phyloP scores from a whole-genome alignment of 1,140 invertebrate species.

The Hestina assimilis region DNA sequence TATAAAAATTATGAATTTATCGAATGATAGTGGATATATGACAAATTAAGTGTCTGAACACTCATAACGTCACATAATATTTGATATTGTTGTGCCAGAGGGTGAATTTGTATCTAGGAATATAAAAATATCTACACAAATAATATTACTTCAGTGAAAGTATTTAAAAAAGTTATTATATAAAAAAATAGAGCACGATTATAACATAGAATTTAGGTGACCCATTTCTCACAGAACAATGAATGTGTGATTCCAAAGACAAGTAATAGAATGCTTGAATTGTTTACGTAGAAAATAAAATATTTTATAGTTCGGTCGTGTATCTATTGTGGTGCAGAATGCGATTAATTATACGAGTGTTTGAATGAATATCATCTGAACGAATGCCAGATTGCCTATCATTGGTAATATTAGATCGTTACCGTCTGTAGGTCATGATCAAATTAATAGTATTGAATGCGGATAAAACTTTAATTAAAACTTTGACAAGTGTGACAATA shows the following conservation, averaged over 20 bases:
- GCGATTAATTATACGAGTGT: not conserved
- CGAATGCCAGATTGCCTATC: constrained; percentile 57
- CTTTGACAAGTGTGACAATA: not conserved
- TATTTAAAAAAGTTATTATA: not conserved
- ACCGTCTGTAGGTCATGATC: constrained; percentile 61
- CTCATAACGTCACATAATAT: too few relatives aligned
- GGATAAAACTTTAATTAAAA: not conserved
- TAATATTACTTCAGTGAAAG: not conserved
- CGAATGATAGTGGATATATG: too few relatives aligned
- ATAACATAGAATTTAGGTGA: constrained; percentile 11
- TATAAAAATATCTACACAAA: not conserved
- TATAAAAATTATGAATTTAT: too few relatives aligned
- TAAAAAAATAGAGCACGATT: constrained; percentile 1
- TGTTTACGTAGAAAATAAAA: not conserved
- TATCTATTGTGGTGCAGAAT: not conserved
- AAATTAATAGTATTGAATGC: constrained; percentile 8
- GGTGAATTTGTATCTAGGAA: too few relatives aligned
- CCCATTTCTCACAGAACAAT: constrained; percentile 6
- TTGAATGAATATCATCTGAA: constrained; percentile 63
- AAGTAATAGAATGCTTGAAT: not conserved
- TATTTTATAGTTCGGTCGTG: not conserved
- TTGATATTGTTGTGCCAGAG: too few relatives aligned
- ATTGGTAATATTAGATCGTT: constrained; percentile 43
- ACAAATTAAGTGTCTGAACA: too few relatives aligned
- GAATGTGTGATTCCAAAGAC: not conserved